Conservation (phyloP, 1,140 invertebrate species). For the Mamestra configurata region DNA sequence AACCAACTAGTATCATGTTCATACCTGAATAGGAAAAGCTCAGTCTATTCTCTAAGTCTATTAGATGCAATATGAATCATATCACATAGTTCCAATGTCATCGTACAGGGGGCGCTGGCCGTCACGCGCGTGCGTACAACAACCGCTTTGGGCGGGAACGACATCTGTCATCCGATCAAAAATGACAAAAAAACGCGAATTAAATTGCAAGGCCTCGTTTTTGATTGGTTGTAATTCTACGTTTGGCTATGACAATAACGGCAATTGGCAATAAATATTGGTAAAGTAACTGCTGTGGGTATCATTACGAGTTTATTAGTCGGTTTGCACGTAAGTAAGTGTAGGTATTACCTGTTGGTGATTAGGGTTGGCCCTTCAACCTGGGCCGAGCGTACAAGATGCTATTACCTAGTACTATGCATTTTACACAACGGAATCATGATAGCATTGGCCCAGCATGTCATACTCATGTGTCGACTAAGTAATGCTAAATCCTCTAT, state of each 20-base stretch:
- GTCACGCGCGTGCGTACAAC: slow-evolving; percentile 51
- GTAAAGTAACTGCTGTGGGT: not conserved
- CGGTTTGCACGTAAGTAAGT: not conserved
- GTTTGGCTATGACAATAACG: not conserved
- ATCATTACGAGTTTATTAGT: not conserved
- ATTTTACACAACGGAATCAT: too few relatives aligned
- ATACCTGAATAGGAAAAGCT: too few relatives aligned
- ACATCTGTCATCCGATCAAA: slow-evolving; percentile 50
- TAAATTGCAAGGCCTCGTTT: slow-evolving; percentile 43
- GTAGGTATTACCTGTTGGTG: too few relatives aligned
- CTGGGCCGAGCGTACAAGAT: too few relatives aligned
- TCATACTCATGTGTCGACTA: too few relatives aligned
- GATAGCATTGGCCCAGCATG: too few relatives aligned
- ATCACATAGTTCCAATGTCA: slow-evolving; percentile 25
- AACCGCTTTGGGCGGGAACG: slow-evolving; percentile 40
- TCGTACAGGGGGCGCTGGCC: slow-evolving; percentile 42
- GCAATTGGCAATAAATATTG: not conserved
- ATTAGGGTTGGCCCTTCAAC: too few relatives aligned
- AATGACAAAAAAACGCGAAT: slow-evolving; percentile 44
- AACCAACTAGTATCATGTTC: too few relatives aligned
- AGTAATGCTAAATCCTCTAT: too few relatives aligned
- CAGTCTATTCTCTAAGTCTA: too few relatives aligned
- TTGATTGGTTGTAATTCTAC: slow-evolving; percentile 4
- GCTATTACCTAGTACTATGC: too few relatives aligned
- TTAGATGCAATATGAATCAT: slow-evolving; percentile 41